Evolutionary conservation across 2,888 invertebrate species (phyloP).

Genomic region (Noctua fimbriata): DNA sequence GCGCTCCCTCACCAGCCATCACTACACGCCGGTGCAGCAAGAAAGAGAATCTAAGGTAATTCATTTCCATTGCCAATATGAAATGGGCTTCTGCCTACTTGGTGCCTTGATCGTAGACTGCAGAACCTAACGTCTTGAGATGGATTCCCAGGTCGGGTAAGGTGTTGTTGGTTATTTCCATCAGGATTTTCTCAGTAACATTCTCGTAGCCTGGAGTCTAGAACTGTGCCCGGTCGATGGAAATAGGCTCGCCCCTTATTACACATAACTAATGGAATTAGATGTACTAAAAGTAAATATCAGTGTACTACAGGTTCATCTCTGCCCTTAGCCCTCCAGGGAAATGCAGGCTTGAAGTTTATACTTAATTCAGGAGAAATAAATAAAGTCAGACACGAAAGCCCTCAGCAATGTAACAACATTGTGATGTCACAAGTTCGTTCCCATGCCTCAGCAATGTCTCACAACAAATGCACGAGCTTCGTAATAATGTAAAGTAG

Average conservation of each 20-base stretch:
- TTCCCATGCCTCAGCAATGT: conserved; percentile 5
- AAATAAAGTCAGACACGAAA: background rate
- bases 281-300: background rate
- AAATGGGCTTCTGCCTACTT: too few relatives aligned
- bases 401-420: background rate
- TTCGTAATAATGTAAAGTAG: conserved; percentile 14
- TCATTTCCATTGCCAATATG: background rate
- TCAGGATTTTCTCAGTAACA: too few relatives aligned
- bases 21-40: conserved; percentile 73
- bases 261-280: background rate
- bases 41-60: conserved; percentile 80
- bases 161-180: too few relatives aligned
- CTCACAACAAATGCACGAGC: conserved; percentile 25
- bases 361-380: background rate
- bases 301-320: background rate
- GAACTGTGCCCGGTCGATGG: too few relatives aligned
- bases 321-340: background rate
- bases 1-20: conserved; percentile 90
- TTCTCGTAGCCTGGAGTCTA: too few relatives aligned
- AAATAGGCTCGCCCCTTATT: too few relatives aligned
- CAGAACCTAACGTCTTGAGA: too few relatives aligned
- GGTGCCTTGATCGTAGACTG: too few relatives aligned
- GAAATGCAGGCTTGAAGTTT: background rate
- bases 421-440: background rate
- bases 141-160: too few relatives aligned